phyloP scores from a whole-genome alignment of 2,113 vertebrate species.

The Gallinago jamesoni region DNA sequence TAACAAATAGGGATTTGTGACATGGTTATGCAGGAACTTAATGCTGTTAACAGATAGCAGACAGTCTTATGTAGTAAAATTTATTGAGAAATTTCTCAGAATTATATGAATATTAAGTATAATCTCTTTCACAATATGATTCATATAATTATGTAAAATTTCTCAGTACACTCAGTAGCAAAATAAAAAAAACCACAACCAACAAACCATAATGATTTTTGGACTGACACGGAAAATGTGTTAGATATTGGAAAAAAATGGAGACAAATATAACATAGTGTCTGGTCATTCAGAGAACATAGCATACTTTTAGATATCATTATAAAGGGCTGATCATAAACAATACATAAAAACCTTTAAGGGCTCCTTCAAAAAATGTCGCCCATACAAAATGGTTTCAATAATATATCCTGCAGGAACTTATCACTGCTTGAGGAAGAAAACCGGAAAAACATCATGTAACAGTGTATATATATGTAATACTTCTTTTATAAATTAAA shows the following conservation, averaged over 20 bases:
- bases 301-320: not conserved
- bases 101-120: not conserved
- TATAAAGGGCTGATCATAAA: not conserved
- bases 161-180: not conserved
- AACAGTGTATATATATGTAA: not conserved
- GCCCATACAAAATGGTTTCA: not conserved
- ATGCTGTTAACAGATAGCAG: not conserved
- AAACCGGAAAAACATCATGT: not conserved
- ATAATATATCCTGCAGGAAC: not conserved
- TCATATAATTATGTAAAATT: not conserved
- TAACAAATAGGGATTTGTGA: not conserved
- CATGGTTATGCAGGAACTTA: not conserved
- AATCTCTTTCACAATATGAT: not conserved
- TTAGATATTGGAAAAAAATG: not conserved
- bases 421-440: not conserved
- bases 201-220: not conserved
- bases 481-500: not conserved
- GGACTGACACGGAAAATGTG: not conserved
- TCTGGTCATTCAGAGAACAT: not conserved
- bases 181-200: not conserved
- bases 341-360: not conserved
- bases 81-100: not conserved
- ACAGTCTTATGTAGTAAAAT: not conserved
- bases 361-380: not conserved
- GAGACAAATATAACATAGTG: not conserved